phyloP scores from a whole-genome alignment of 2,797 vertebrate genomes.

The Mormyrus hasselquistii region DNA sequence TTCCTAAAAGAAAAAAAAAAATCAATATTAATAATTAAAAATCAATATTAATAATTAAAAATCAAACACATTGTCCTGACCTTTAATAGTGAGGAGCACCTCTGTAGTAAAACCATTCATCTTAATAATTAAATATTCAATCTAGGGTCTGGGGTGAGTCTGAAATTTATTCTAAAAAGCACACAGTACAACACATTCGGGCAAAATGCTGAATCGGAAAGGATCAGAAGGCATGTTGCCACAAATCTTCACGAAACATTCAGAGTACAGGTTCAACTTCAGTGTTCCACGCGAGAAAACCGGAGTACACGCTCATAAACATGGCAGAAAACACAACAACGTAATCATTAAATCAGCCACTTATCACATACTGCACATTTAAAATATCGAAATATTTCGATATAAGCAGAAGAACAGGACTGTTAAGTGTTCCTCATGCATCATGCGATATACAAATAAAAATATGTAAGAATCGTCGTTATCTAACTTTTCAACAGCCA shows the following conservation, averaged over 20 bases:
- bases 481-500: background rate
- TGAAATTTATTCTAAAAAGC: background rate
- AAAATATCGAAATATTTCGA: background rate
- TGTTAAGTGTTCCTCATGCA: background rate
- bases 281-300: background rate
- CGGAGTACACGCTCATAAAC: background rate
- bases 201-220: background rate
- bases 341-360: background rate
- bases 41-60: background rate
- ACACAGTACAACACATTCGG: background rate
- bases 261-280: background rate
- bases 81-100: background rate
- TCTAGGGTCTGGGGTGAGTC: background rate
- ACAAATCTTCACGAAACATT: background rate
- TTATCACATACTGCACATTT: background rate
- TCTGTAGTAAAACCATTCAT: background rate
- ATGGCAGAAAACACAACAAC: background rate
- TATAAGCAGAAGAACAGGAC: background rate
- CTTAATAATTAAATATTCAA: background rate
- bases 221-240: background rate
- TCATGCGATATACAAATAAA: background rate
- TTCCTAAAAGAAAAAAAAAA: background rate
- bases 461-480: background rate
- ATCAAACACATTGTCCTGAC: background rate
- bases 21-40: background rate